Evolutionary conservation across 2,888 invertebrate species (phyloP), one percentile per base, ranked within the genome.

Genomic region (Abrostola triplasia): DNA sequence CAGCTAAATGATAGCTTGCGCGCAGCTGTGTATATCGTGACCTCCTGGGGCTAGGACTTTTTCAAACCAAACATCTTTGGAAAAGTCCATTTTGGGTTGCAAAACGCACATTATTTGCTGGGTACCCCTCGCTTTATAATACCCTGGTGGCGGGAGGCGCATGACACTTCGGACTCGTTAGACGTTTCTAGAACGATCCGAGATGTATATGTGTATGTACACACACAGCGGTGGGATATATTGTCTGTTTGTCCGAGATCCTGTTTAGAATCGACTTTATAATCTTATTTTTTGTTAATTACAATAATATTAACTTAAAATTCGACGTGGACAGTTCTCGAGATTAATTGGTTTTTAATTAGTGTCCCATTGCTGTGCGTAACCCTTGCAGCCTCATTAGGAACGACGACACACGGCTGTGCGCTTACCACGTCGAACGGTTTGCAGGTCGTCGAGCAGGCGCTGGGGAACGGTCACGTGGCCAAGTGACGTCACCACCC

Each of bases 381-480:
- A 64, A 76, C 72, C 80, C 79, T 81, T 76, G 79, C 81, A 87
- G 90, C 93, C 92, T 88, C 90, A 89, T 84, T 90, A 90, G 93
- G 93, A 91, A 93, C 94, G 93, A 90, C 94, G 94, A 93, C 94
- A 94, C 94, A 94, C 93, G 90, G 91, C 90, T 90, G 90, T 85
- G 90, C 87, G 90, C 90, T 91, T 85, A 90, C 86, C 79, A 73
- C 84, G 87, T 84, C 87, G 87, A 84, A 89, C 89, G 88, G 88
- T 90, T 93, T 92, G 83, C 93, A 94, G 93, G 93, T 93, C 84
- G 89, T 82, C 86, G 91, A 91, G 80, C 84, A 86, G 77, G 80
- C 88, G 70, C 70, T 88, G 86, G 92, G 91, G 85, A 93, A 92
- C 89, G 92, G 92, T 81, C 92, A 92, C 83, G 82, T 86, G 84